Percentiles rank a stretch among this genome's conserved stretches.
These are phyloP conservation scores for Syrmaticus mikado DNA, from an alignment of 2,113 vertebrate species.

Conservation along the genomic window DNA sequence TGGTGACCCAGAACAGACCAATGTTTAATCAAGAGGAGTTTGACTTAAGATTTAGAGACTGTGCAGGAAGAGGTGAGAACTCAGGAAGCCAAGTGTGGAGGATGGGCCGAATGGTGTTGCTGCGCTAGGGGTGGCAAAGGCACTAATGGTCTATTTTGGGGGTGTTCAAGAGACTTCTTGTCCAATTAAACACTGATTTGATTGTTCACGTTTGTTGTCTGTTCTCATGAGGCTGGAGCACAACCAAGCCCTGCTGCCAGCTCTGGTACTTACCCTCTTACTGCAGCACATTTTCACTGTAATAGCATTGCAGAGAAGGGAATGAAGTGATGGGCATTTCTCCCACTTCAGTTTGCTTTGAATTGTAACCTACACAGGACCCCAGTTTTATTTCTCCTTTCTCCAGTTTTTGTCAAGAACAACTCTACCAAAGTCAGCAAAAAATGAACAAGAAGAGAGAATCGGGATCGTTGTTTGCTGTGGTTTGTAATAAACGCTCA, in stretches of 20 bases:
- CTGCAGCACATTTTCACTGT: neutral
- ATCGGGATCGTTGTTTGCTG: neutral
- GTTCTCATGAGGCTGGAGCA: neutral
- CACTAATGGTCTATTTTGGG: neutral
- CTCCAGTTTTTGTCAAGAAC: neutral
- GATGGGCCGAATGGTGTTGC: neutral
- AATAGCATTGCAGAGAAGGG: neutral
- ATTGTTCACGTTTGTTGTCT: neutral
- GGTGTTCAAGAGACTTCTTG: neutral
- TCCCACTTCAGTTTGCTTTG: neutral
- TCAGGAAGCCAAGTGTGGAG: neutral
- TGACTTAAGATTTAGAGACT: neutral
- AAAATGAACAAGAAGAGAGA: neutral
- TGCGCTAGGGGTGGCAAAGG: neutral
- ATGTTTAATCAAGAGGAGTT: neutral
- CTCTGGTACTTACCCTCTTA: neutral
- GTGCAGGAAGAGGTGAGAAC: neutral
- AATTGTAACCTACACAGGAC: neutral
- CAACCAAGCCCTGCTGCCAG: neutral
- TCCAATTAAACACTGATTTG: neutral
- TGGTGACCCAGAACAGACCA: neutral
- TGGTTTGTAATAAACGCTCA: neutral
- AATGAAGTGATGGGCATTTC: neutral
- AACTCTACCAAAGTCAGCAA: neutral
- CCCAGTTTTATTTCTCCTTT: neutral